phyloP scores from a whole-genome alignment of 1,140 invertebrate genomes.

The Drosophila lowei region DNA sequence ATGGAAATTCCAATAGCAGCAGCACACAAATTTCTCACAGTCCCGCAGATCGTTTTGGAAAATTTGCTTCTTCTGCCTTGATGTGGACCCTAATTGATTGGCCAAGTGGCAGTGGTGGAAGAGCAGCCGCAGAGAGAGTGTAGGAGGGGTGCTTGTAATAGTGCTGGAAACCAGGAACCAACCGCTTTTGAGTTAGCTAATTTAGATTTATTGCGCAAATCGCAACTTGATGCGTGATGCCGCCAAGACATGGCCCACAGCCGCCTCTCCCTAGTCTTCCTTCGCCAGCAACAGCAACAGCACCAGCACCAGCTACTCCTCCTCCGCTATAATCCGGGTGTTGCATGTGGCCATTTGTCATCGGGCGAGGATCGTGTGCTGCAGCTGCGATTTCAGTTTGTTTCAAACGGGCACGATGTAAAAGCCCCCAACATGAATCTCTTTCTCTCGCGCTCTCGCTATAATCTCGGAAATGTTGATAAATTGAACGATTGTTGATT shows the following conservation, averaged over 20 bases:
- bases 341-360: slow-evolving; percentile 77
- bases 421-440: slow-evolving; percentile 40
- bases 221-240: slow-evolving; percentile 71
- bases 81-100: slow-evolving; percentile 60
- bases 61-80: slow-evolving; percentile 36
- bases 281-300: slow-evolving; percentile 1
- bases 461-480: slow-evolving; percentile 65
- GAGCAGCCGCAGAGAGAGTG: not conserved
- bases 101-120: slow-evolving; percentile 42
- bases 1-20: slow-evolving; percentile 19
- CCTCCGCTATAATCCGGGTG: slow-evolving; percentile 38
- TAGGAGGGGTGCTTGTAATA: not conserved
- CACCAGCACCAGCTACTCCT: slow-evolving; percentile 24
- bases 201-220: slow-evolving; percentile 79
- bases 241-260: slow-evolving; percentile 25
- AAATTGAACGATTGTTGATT: slow-evolving; percentile 72
- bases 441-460: slow-evolving; percentile 20
- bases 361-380: slow-evolving; percentile 64
- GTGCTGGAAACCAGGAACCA: slow-evolving; percentile 49
- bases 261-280: slow-evolving; percentile 19
- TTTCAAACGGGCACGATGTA: slow-evolving; percentile 34
- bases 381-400: slow-evolving; percentile 59
- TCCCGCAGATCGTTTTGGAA: slow-evolving; percentile 32
- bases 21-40: slow-evolving; percentile 69
- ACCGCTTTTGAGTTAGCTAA: slow-evolving; percentile 59